Evolutionary conservation across 2,113 vertebrate genomes (phyloP).

Genomic region (Coryphaenoides rupestris): DNA sequence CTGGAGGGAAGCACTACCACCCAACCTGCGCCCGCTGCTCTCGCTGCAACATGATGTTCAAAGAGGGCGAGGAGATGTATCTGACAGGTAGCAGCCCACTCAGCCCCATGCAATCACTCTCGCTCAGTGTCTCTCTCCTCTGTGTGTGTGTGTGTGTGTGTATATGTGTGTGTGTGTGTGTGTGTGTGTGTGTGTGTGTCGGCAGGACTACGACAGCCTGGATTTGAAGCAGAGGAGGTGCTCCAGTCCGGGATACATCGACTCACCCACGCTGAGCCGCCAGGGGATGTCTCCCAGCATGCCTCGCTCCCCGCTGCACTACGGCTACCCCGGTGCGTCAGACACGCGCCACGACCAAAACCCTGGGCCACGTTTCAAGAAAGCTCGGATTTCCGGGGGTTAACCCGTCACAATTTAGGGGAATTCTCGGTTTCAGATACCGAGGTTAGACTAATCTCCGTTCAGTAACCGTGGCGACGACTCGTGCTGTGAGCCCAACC

Average conservation of each 20-base stretch:
- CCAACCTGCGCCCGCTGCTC: conserved; percentile 93
- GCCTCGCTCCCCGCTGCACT: conserved; percentile 90
- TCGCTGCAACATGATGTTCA: conserved; percentile 97
- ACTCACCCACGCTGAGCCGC: conserved; percentile 87
- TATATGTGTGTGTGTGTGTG: too few species aligned
- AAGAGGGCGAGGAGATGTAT: conserved; percentile 98
- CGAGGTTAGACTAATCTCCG: too few species aligned
- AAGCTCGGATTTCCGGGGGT: too few species aligned
- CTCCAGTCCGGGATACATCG: conserved; percentile 92
- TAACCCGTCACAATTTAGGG: too few species aligned
- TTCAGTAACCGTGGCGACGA: too few species aligned
- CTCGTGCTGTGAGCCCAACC: too few species aligned
- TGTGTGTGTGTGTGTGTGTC: not conserved
- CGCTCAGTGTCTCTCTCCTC: not conserved
- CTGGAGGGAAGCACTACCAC: conserved; percentile 96
- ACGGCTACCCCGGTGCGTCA: conserved; percentile 86
- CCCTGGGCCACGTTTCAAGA: too few species aligned
- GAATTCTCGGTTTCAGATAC: too few species aligned
- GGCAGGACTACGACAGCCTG: conserved; percentile 88
- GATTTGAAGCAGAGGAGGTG: conserved; percentile 86
- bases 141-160: too few species aligned
- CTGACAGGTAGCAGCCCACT: conserved; percentile 82
- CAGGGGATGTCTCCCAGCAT: conserved; percentile 92
- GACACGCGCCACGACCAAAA: too few species aligned
- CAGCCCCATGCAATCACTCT: not conserved